Base-by-base conservation (phyloP, 2,797 vertebrate genomes). In the Tympanoctomys barrerae region DNA sequence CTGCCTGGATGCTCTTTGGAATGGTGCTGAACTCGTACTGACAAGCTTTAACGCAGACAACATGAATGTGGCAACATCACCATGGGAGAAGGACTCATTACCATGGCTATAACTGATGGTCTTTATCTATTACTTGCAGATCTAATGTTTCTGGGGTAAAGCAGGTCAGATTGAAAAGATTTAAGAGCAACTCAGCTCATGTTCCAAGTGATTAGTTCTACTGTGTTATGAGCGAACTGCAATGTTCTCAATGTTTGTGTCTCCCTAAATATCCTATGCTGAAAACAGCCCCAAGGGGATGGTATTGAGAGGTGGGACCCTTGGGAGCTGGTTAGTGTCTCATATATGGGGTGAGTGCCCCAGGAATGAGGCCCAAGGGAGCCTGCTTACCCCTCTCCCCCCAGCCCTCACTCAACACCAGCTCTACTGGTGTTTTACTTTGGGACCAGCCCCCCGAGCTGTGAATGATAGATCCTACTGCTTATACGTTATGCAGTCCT, bases 191-290 rank as follows among this genome's bases (percentile, higher is more conserved):
- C 21, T 89, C 62, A 49, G 36, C 78, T 89, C 64, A 49, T n/a
- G 18, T 46, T 66, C 59, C 31, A 52, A 33, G 75, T 78, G 4
- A 81, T 22, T 36, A 70, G 31, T 78, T 49, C 62, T 57, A 46
- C 22, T 86, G 49, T 75, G 89, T 75, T 33, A 85, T 39, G 85
- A 93, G 73, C 59, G 90, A 86, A 66, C 39, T n/a, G 42, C 71
- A 89, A 18, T n/a, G 46, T 42, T 86, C 21, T 54, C 19, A 73
- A 12, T 39, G 21, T 54, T 9, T 91, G 13, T 36, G n/a, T 70
- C 9, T 31, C 28, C 12, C 6, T 4, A 19, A 87, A 61, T 52
- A 66, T 81, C 12, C 7, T 80, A 39, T 28, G 33, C 18, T 70
- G 18, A 90, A 87, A 90, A 77, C 14, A 61, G 9, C 33, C 14